Evolutionary conservation across 2,888 invertebrate species (phyloP).

Genomic region (Epinotia demarniana): DNA sequence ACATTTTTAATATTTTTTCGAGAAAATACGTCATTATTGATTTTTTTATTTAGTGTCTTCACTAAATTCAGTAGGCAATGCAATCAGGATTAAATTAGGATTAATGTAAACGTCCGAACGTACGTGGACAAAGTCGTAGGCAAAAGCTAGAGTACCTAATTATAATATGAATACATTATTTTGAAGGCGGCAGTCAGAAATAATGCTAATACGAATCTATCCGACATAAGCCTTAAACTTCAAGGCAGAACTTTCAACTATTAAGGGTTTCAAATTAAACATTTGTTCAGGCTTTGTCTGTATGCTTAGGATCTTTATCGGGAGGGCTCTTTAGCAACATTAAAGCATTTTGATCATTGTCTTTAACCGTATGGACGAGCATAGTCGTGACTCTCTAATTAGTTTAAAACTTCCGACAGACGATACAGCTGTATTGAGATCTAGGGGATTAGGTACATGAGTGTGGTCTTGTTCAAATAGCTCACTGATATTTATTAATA

Average conservation of each 20-base stretch:
- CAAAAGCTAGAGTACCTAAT: too few species aligned
- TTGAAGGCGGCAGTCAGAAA: not conserved
- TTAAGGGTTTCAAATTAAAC: constrained; percentile 39
- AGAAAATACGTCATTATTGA: too few species aligned
- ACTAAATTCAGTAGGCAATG: too few species aligned
- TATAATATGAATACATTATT: too few species aligned
- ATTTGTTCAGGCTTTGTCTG: constrained; percentile 38
- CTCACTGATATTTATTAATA: too few species aligned
- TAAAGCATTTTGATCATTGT: constrained; percentile 14
- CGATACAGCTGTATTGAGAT: not conserved
- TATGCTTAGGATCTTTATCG: constrained; percentile 42
- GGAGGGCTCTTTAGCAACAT: constrained; percentile 17
- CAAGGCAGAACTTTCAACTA: constrained; percentile 27
- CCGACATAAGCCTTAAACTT: constrained; percentile 14
- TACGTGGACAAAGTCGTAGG: too few species aligned
- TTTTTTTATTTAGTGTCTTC: too few species aligned
- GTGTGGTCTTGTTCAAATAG: not conserved
- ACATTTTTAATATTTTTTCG: too few species aligned
- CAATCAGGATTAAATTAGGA: not conserved
- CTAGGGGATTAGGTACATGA: too few species aligned
- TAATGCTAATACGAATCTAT: constrained; percentile 1
- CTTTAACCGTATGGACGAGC: not conserved
- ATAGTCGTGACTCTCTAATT: not conserved
- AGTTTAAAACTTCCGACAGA: not conserved
- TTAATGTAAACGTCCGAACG: not conserved